Conservation (phyloP, 2,797 vertebrate species). For the Pseudomugil tenellus region DNA sequence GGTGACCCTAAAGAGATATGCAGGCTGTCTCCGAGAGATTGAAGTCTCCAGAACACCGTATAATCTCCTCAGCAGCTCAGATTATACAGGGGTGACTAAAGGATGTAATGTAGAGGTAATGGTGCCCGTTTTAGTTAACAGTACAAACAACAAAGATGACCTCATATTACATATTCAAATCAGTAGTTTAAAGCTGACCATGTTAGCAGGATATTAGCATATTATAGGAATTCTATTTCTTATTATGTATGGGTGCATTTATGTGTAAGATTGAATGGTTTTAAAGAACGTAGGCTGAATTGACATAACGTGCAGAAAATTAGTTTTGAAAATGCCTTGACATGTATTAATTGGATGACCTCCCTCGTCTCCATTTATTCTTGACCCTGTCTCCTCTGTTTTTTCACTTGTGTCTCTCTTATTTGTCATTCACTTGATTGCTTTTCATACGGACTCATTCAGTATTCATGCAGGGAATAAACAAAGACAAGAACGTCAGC, state of each 20-base stretch:
- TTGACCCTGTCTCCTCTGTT: not conserved
- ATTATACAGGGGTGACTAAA: conserved; percentile 94
- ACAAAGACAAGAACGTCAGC: conserved; percentile 5
- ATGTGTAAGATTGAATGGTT: not conserved
- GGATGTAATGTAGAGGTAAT: conserved; percentile 86
- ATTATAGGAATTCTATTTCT: not conserved
- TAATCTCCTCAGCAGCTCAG: conserved; percentile 92
- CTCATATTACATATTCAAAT: not conserved
- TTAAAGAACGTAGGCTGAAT: not conserved
- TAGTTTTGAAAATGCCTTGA: conserved; percentile 8
- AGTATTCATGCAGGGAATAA: conserved; percentile 13
- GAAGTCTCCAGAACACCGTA: conserved; percentile 96
- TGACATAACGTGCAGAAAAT: not conserved
- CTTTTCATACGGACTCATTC: conserved; percentile 4
- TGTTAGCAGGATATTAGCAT: not conserved
- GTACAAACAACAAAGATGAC: conserved; percentile 5
- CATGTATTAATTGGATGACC: not conserved
- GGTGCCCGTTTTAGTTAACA: not conserved
- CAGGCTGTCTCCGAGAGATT: conserved; percentile 94
- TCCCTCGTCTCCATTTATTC: not conserved
- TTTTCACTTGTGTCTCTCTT: not conserved
- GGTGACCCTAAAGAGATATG: conserved; percentile 89
- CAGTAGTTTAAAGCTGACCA: not conserved
- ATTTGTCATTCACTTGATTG: conserved; percentile 8
- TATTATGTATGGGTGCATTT: not conserved